Evolutionary conservation across 2,888 invertebrate species (phyloP), one percentile per base, ranked within the genome.

Genomic region (Acanthopleura granulata): DNA sequence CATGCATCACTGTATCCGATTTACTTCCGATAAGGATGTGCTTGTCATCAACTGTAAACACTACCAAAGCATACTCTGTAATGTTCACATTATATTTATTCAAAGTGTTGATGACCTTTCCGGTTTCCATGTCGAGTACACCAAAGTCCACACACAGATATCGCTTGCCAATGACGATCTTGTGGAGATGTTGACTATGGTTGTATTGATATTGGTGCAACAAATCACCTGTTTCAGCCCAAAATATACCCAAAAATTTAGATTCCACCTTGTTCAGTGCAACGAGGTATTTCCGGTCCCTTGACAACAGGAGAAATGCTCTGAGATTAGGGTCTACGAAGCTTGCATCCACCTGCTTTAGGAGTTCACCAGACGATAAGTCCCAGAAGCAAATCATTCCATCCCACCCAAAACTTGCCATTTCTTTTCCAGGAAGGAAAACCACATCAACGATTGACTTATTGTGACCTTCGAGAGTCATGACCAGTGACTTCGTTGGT

Each of bases 101-200:
- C 25, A 83, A 49, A 72, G 78, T 77, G 40, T 77, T 77, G 0
- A 81, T 51, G 61, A 78, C 79, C 57, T 79, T 79, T 18, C 82
- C 80, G 29, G 61, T 76, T 18, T 70, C 72, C 0, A 83, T 57
- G 1, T 77, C 74, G 74, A 75, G 79, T 16, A 83, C 75, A 18
- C 76, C 80, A 70, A 80, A 80, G 69, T 83, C 83, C 69, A 80
- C 77, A 49, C 81, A 78, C 15, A 78, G 62, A 51, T 77, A 74
- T 25, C 79, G 74, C 29, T 66, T 74, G 14, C 78, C 73, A 9
- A 79, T 74, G 16, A 74, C 51, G 14, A 78, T 74, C 25, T 71
- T 76, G 72, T 82, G 82, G 29, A 77, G 72, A 14, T 75, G 62
- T 27, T 82, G 82, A 14, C n/a, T 27, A 14, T 77, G 75, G 16